These are phyloP conservation scores for Lampris incognitus DNA, from an alignment of 2,113 vertebrate genomes.

Conservation along the genomic window DNA sequence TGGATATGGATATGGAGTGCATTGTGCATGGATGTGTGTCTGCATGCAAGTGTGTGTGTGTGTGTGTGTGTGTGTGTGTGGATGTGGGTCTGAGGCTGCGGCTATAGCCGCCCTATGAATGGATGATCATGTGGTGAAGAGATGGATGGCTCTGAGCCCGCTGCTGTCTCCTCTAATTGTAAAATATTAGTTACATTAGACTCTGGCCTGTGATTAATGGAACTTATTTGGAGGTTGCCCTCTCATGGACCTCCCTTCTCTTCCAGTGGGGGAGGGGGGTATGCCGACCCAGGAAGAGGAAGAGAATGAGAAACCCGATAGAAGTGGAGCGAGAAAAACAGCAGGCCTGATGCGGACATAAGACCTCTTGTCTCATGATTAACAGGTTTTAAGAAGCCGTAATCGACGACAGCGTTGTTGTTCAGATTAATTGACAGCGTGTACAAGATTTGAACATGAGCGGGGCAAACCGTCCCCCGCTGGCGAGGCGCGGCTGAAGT, in stretches of 20 bases:
- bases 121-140: constrained; percentile 95
- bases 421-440: constrained; percentile 27
- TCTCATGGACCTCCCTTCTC: constrained; percentile 89
- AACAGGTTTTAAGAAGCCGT: constrained; percentile 33
- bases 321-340: constrained; percentile 30
- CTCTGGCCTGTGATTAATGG: constrained; percentile 99
- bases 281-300: constrained; percentile 73
- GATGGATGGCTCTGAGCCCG: constrained; percentile 96
- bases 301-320: constrained; percentile 60
- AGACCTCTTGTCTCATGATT: constrained; percentile 64
- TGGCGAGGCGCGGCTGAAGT: constrained; percentile 7
- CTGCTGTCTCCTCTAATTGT: constrained; percentile 99
- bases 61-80: constrained; percentile 14
- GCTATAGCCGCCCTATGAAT: constrained; percentile 84
- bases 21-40: constrained; percentile 7
- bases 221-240: constrained; percentile 99
- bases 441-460: constrained; percentile 38
- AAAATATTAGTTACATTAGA: constrained; percentile 99
- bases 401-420: constrained; percentile 23
- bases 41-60: constrained; percentile 16
- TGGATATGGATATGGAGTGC: background rate
- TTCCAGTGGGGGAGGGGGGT: constrained; percentile 62
- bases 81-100: constrained; percentile 42
- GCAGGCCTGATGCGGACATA: constrained; percentile 64
- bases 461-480: constrained; percentile 25